A percentile compares a stretch with the other conserved stretches of the same genome.
These are phyloP conservation scores for Eupithecia insigniata DNA, from an alignment of 2,888 invertebrate genomes.

Conservation along the genomic window DNA sequence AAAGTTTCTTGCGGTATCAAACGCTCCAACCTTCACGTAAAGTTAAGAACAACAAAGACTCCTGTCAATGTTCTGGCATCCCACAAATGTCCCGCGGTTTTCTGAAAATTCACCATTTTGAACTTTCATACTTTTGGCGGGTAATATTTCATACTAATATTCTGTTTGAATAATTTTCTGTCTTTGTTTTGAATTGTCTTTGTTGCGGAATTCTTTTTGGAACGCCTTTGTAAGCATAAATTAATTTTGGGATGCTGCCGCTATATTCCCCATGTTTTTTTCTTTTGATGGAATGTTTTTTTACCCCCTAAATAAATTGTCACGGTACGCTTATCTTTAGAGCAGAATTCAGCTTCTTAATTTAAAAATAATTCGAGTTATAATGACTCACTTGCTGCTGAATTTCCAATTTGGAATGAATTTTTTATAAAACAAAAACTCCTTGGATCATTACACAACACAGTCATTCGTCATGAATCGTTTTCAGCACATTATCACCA, in stretches of 20 bases:
- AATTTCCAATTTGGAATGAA: not conserved
- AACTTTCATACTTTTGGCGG: conserved; percentile 62
- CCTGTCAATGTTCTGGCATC: conserved; percentile 71
- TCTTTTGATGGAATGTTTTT: conserved; percentile 53
- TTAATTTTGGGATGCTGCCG: conserved; percentile 61
- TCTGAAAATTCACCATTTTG: conserved; percentile 47
- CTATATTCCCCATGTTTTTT: conserved; percentile 37
- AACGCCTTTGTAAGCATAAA: conserved; percentile 59
- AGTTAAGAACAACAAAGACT: conserved; percentile 45
- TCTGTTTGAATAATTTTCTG: conserved; percentile 49
- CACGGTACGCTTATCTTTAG: not conserved
- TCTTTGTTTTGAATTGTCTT: conserved; percentile 51
- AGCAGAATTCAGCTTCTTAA: not conserved
- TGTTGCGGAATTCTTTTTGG: conserved; percentile 62
- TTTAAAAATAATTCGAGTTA: not conserved
- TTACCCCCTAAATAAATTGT: conserved; percentile 22
- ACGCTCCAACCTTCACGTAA: conserved; percentile 38
- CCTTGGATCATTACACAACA: not conserved
- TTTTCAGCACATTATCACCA: conserved; percentile 28
- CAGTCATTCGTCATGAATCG: not conserved
- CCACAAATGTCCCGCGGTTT: conserved; percentile 74
- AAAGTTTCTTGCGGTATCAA: conserved; percentile 22
- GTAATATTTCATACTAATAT: conserved; percentile 72
- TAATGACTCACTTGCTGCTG: not conserved
- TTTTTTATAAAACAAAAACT: not conserved